Conservation (phyloP, 2,888 invertebrate genomes). For the Elaeidobius kamerunicus region DNA sequence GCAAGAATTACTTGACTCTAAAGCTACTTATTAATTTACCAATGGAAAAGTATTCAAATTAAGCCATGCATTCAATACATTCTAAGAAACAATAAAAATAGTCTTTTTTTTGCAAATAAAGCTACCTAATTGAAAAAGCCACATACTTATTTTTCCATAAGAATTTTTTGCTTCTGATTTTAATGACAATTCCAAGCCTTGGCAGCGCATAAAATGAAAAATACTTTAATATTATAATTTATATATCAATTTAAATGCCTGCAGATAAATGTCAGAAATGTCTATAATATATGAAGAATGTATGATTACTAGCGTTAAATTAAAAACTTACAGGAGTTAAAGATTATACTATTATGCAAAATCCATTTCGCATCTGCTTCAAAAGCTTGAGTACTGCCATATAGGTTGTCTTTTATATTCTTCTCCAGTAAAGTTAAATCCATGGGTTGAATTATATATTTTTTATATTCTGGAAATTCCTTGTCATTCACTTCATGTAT, state of each 20-base stretch:
- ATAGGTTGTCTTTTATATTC: slow-evolving; percentile 71
- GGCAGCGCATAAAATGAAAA: slow-evolving; percentile 28
- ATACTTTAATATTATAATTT: no score
- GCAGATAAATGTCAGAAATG: no score
- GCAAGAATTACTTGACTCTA: no score
- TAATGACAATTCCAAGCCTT: slow-evolving; percentile 30
- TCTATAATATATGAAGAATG: no score
- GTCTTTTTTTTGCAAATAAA: background rate
- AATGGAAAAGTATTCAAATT: slow-evolving; percentile 24
- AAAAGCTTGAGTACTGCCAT: slow-evolving; percentile 87
- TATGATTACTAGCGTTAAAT: no score
- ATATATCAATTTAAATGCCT: no score
- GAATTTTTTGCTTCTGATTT: slow-evolving; percentile 25
- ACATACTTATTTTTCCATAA: slow-evolving; percentile 26
- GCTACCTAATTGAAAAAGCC: slow-evolving; percentile 3
- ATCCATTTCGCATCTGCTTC: slow-evolving; percentile 91
- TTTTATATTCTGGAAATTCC: slow-evolving; percentile 72
- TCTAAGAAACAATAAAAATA: slow-evolving; percentile 2
- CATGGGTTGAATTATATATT: slow-evolving; percentile 86
- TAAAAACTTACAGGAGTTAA: slow-evolving; percentile 73
- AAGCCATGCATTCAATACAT: no score
- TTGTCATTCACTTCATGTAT: slow-evolving; percentile 68
- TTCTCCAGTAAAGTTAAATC: slow-evolving; percentile 72
- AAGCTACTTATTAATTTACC: no score
- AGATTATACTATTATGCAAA: slow-evolving; percentile 87